Base-by-base conservation (phyloP, 2,888 invertebrate genomes). In the Synanthedon vespiformis region DNA sequence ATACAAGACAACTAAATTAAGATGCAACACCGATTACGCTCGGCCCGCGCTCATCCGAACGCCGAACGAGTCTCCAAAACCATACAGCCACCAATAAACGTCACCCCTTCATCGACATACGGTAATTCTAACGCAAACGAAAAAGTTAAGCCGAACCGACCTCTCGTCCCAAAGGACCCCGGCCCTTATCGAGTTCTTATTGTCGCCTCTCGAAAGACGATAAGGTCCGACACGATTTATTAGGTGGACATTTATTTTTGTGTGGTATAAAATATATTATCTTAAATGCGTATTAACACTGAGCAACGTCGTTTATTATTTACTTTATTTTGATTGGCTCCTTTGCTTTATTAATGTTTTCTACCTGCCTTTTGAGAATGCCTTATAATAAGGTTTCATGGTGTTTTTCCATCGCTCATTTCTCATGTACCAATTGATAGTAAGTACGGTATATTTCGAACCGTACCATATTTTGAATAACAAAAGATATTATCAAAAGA, bases 1-100 rank as follows among this genome's bases (percentile, higher is more conserved):
- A 66, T 80, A 85, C 83, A 84, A 80, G 84, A 85, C 80, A 85
- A 83, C 84, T 85, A 84, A 85, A 86, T 86, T 86, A 85, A 86
- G 85, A 86, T 85, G 78, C 84, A 72, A 79, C 83, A 65, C 81
- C 79, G 85, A 86, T 85, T 84, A 81, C 74, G 68, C 65, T 64
- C 67, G 60, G 57, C 65, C 68, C 72, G 67, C 71, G 73, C 74
- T 69, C 68, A 66, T 62, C 61, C 63, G 56, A 54, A 63, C 63
- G 55, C 62, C 57, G 54, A 61, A 54, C 63, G 55, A 79, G 74
- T 75, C 78, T 57, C 64, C 67, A 58, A 58, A 57, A 53, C 51
- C 58, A 53, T 56, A 57, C 56, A 53, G 49, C 58, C 54, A 56
- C 58, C 50, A 50, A 58, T 58, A 60, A 53, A 60, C 59, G 69